phyloP scores from a whole-genome alignment of 64 coral and sea anemone species.

The Pocillopora verrucosa region DNA sequence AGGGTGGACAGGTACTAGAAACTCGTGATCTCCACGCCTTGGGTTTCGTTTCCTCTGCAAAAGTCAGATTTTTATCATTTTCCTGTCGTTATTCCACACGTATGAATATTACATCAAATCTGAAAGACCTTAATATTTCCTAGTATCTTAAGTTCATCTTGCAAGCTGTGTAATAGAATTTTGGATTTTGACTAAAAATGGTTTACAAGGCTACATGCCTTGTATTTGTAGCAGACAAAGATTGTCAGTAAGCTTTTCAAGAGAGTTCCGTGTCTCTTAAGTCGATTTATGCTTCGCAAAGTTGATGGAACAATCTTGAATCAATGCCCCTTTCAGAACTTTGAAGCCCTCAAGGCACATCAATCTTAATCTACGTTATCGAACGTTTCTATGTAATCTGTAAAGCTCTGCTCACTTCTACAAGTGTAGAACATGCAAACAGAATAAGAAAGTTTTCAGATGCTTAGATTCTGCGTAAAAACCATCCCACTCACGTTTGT shows the following conservation, averaged over 20 bases:
- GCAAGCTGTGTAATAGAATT: no score
- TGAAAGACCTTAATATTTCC: no score
- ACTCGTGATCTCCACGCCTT: background rate
- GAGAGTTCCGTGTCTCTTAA: no score
- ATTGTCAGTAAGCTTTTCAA: no score
- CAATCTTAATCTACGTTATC: background rate
- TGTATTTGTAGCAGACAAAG: no score
- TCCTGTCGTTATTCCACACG: no score
- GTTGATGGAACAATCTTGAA: background rate
- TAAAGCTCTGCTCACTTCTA: background rate
- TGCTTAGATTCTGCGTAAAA: background rate
- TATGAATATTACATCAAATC: no score
- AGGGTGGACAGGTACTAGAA: background rate
- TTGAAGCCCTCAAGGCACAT: background rate
- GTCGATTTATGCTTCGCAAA: background rate
- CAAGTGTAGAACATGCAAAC: background rate
- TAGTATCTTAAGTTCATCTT: no score
- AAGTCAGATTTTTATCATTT: no score
- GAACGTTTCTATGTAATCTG: background rate
- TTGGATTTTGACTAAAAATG: no score
- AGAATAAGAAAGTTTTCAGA: no score
- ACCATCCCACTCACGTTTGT: background rate
- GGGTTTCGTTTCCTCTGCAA: background rate
- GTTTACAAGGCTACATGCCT: no score
- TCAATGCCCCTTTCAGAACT: background rate